A percentile compares a stretch with the other conserved stretches of the same genome.
phyloP scores from a whole-genome alignment of 2,113 vertebrate genomes.

The Pelecanus crispus region DNA sequence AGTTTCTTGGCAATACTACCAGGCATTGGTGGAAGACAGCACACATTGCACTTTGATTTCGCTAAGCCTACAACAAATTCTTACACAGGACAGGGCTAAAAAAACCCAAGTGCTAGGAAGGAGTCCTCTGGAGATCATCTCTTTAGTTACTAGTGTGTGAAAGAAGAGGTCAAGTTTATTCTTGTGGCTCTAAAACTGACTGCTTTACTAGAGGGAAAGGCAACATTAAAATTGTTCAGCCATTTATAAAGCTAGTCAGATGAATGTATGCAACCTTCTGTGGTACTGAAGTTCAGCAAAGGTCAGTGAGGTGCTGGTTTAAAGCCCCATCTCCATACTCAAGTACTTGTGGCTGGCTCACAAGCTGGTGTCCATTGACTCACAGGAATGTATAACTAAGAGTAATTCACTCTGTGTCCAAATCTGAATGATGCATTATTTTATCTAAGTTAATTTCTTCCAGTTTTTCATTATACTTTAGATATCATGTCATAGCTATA shows the following conservation, averaged over 20 bases:
- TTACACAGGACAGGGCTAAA: background rate
- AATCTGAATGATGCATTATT: background rate
- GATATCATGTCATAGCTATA: background rate
- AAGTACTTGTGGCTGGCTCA: background rate
- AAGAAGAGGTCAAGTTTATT: background rate
- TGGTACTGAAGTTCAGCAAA: background rate
- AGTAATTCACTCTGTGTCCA: background rate
- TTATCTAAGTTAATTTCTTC: background rate
- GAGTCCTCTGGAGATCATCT: background rate
- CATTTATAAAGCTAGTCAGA: background rate
- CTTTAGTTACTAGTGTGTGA: background rate
- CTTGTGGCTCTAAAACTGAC: background rate
- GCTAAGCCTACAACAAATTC: background rate
- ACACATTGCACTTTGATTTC: background rate
- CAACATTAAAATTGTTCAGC: background rate
- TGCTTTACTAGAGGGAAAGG: background rate
- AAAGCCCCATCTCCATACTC: background rate
- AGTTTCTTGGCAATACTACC: background rate
- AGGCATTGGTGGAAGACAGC: background rate
- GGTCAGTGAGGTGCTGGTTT: background rate
- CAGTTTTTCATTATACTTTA: background rate
- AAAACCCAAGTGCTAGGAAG: background rate
- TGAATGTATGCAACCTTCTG: background rate
- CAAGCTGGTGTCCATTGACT: background rate
- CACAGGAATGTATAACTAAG: background rate